Percentiles rank a stretch among this genome's conserved stretches.
phyloP scores from a whole-genome alignment of 1,140 invertebrate genomes.

The Brachionus sp. region DNA sequence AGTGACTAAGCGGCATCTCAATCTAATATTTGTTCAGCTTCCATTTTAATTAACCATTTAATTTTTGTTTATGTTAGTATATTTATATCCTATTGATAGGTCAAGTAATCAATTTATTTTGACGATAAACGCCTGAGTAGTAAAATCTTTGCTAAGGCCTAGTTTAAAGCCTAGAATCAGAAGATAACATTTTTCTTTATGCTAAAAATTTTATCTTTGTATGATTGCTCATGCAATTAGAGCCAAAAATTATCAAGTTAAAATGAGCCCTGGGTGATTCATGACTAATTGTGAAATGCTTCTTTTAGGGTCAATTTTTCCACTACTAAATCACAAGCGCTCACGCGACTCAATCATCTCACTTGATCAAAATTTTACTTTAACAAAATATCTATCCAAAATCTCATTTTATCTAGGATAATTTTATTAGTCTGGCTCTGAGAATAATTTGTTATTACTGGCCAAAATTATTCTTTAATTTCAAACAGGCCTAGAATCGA shows the following conservation, averaged over 20 bases:
- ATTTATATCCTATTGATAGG: conserved; percentile 39
- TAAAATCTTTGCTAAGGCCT: neutral
- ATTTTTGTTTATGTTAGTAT: conserved; percentile 20
- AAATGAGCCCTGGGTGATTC: neutral
- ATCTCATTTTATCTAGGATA: neutral
- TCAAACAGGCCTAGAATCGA: neutral
- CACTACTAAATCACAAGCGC: neutral
- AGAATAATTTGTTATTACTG: neutral
- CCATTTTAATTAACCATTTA: conserved; percentile 13
- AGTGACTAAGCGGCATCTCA: neutral
- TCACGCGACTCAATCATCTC: neutral
- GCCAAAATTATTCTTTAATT: neutral
- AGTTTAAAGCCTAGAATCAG: neutral
- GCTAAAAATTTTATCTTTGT: neutral
- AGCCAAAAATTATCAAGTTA: neutral
- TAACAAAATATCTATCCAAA: neutral
- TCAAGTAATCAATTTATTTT: conserved; percentile 39
- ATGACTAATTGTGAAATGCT: neutral
- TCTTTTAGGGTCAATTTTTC: neutral
- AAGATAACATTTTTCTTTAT: conserved; percentile 1
- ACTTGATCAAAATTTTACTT: neutral
- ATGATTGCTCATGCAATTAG: neutral
- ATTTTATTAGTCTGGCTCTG: neutral
- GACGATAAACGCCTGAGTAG: neutral
- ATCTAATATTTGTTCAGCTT: neutral